A percentile compares a stretch with the other conserved stretches of the same genome.
Conservation (phyloP, 2,888 invertebrate species). For the Stenolophus ochropezus region DNA sequence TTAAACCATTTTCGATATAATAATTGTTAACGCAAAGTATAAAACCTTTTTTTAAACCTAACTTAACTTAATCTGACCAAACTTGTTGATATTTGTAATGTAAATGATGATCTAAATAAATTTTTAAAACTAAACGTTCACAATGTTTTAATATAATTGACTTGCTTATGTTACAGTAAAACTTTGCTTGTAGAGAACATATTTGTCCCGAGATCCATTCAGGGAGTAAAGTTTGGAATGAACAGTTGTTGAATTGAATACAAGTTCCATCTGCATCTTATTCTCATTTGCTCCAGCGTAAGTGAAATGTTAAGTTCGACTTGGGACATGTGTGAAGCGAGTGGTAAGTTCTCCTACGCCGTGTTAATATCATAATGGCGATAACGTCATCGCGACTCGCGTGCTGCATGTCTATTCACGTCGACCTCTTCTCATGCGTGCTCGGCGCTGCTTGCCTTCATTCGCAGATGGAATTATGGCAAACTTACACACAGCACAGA, state of each 20-base stretch:
- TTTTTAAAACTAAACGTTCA: too few relatives aligned
- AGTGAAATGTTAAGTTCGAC: neutral
- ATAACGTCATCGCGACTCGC: neutral
- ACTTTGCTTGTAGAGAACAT: neutral
- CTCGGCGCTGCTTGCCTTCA: neutral
- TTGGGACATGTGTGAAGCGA: neutral
- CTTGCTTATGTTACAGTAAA: too few relatives aligned
- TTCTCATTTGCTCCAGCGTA: neutral
- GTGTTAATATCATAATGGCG: constrained; percentile 8
- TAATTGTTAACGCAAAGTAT: too few relatives aligned
- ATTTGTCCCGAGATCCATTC: neutral
- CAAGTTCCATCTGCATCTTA: neutral
- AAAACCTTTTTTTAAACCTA: too few relatives aligned
- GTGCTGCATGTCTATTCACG: neutral
- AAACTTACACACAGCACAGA: neutral
- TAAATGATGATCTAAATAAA: too few relatives aligned
- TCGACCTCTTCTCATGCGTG: neutral
- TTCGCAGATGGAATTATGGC: neutral
- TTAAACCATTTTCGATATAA: too few relatives aligned
- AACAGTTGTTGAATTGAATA: neutral
- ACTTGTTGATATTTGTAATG: too few relatives aligned
- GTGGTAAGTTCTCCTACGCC: neutral
- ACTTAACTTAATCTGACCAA: too few relatives aligned
- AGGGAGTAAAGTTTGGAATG: neutral
- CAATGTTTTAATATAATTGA: too few relatives aligned